Base-by-base conservation (phyloP, 2,113 vertebrate species). In the Eudorcas thomsonii region DNA sequence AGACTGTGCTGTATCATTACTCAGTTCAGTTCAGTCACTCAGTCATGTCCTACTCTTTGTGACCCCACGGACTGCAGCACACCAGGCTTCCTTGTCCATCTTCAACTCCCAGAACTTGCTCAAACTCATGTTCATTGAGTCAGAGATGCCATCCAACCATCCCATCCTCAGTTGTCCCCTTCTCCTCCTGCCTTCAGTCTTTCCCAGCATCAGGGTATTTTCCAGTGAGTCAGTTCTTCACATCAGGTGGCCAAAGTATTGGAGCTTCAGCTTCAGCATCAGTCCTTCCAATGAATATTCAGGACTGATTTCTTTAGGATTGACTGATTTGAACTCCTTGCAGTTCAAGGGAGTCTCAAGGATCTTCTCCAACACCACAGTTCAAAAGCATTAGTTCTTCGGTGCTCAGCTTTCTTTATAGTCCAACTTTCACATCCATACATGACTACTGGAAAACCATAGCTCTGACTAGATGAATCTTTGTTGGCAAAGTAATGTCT, bases 61-160 rank as follows among this genome's bases (percentile, higher is more conserved):
- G 0, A 39, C 67, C 36, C 67, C 67, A 74, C 3, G 19, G n/a
- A 71, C n/a, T 39, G n/a, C n/a, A 71, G 67, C 19, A 71, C 1
- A 0, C 67, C 36, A 39, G 36, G 10, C 17, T 39, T 74, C 67
- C 10, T 36, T 74, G 67, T 23, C n/a, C 67, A 39, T 13, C n/a
- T 39, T 21, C 10, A 71, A 23, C n/a, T 39, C n/a, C n/a, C 67
- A 71, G 19, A 39, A 71, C 67, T 39, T 71, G n/a, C n/a, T 71
- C 67, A 13, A 23, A 71, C n/a, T 71, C n/a, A 71, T 39, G 67
- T 71, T 71, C 19, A 39, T 39, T 0, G 0, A 25, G n/a, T 74
- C 0, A 0, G 10, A 25, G 19, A 74, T 74, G 67, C 1, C 10
- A 39, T 39, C 67, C 21, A 39, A 39, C 67, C 67, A 74, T 25